Percentiles rank a stretch among this genome's conserved stretches.
Conservation (phyloP, 2,888 invertebrate species). For the Steinernema carpocapsae region DNA sequence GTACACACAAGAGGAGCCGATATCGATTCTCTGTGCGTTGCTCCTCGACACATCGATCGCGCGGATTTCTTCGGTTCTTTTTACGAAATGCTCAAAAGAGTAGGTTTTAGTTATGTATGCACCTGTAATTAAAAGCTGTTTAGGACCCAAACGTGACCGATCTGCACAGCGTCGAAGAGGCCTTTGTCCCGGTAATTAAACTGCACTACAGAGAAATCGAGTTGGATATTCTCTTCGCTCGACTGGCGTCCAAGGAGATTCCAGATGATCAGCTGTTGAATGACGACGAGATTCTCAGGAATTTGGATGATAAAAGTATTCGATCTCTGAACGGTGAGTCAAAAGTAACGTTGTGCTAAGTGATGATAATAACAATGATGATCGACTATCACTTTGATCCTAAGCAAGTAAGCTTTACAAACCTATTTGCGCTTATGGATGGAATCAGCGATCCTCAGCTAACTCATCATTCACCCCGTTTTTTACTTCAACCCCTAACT, state of each 20-base stretch:
- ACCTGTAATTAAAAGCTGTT: too few relatives aligned
- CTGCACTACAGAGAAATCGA: constrained; percentile 98
- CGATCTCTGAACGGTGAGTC: constrained; percentile 85
- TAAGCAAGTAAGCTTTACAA: constrained; percentile 2
- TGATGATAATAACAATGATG: background rate
- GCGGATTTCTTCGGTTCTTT: constrained; percentile 94
- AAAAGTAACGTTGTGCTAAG: background rate
- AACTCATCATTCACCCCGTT: too few relatives aligned
- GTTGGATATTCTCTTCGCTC: constrained; percentile 93
- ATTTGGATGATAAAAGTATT: constrained; percentile 93
- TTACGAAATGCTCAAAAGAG: constrained; percentile 85
- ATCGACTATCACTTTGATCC: constrained; percentile 29
- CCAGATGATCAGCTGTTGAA: constrained; percentile 86
- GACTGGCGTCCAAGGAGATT: constrained; percentile 91
- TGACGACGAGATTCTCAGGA: constrained; percentile 88
- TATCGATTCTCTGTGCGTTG: constrained; percentile 97
- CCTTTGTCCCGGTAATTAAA: constrained; percentile 98
- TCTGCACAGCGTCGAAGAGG: constrained; percentile 88
- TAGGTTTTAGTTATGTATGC: too few relatives aligned
- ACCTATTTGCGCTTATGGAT: background rate
- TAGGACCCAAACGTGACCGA: constrained; percentile 73
- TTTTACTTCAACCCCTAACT: too few relatives aligned
- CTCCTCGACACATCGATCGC: constrained; percentile 90
- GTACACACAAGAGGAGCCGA: constrained; percentile 97
- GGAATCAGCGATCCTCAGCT: constrained; percentile 30